These are phyloP conservation scores for Aphyosemion australe DNA, from an alignment of 2,113 vertebrate species.

Conservation along the genomic window DNA sequence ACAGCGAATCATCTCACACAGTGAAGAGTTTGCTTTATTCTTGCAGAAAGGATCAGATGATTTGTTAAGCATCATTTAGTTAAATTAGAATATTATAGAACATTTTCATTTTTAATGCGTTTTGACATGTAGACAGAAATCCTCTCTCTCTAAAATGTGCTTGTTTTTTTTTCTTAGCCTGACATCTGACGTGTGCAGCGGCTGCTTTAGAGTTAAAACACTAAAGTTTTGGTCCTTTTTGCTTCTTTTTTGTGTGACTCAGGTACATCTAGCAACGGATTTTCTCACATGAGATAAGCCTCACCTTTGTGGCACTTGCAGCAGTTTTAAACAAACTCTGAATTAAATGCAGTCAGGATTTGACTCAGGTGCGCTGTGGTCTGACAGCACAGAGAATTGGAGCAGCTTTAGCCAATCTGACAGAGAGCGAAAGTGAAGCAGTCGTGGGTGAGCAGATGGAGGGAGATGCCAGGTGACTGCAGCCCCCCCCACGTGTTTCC, in stretches of 20 bases:
- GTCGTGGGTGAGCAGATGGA: slow-evolving; percentile 82
- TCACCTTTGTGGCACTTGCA: not conserved
- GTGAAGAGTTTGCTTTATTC: too few relatives aligned
- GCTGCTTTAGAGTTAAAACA: too few relatives aligned
- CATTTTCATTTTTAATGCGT: too few relatives aligned
- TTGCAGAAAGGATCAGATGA: too few relatives aligned
- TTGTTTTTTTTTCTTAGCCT: too few relatives aligned
- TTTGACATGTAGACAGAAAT: too few relatives aligned
- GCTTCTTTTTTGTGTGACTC: not conserved
- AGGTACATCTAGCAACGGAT: not conserved
- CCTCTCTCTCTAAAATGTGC: too few relatives aligned
- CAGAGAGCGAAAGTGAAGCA: slow-evolving; percentile 51
- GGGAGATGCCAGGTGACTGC: slow-evolving; percentile 74
- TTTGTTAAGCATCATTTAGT: too few relatives aligned
- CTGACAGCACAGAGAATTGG: slow-evolving; percentile 16
- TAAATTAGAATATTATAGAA: too few relatives aligned
- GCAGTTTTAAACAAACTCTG: not conserved
- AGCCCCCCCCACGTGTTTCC: slow-evolving; percentile 17
- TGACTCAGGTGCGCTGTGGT: slow-evolving; percentile 12
- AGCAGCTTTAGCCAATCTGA: slow-evolving; percentile 19
- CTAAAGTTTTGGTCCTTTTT: not conserved
- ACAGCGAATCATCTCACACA: too few relatives aligned
- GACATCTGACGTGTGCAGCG: too few relatives aligned
- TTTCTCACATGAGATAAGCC: not conserved
- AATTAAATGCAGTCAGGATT: slow-evolving; percentile 1